Evolutionary conservation across 2,797 vertebrate genomes (phyloP).

Genomic region (Pogoniulus pusillus): DNA sequence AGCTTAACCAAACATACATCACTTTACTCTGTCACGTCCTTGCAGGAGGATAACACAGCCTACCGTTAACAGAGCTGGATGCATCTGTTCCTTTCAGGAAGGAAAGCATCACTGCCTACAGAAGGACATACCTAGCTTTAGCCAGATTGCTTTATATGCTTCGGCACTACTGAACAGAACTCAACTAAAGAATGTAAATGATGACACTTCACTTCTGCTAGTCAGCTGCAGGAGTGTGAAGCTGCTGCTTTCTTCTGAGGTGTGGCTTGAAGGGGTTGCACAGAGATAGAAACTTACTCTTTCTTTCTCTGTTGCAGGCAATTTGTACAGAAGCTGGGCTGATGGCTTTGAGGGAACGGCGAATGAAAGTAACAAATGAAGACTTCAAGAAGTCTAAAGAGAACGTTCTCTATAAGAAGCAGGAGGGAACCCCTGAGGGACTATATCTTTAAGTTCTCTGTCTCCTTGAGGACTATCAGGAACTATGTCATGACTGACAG

Average conservation of each 20-base stretch:
- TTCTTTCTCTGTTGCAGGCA: conserved; percentile 78
- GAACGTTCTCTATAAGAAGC: conserved; percentile 98
- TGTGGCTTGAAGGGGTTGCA: neutral
- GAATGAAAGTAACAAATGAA: conserved; percentile 99
- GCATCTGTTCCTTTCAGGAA: neutral
- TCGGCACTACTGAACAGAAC: neutral
- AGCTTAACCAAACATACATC: rapidly evolving
- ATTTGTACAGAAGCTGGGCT: conserved; percentile 98
- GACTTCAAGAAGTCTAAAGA: conserved; percentile 99
- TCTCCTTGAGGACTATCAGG: neutral
- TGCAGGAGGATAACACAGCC: neutral
- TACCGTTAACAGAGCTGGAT: neutral
- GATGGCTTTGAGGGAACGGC: conserved; percentile 93
- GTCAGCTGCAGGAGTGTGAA: rapidly evolving
- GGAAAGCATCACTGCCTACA: neutral
- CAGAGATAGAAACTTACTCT: neutral
- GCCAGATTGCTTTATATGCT: neutral
- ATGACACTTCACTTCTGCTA: rapidly evolving
- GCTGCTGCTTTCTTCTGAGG: neutral
- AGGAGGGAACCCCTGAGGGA: conserved; percentile 97
- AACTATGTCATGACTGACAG: neutral
- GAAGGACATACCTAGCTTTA: neutral
- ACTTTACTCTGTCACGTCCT: rapidly evolving
- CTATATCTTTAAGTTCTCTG: conserved; percentile 87
- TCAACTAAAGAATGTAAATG: neutral